phyloP scores from a whole-genome alignment of 2,797 vertebrate genomes.

The Leontocebus nigricollis region DNA sequence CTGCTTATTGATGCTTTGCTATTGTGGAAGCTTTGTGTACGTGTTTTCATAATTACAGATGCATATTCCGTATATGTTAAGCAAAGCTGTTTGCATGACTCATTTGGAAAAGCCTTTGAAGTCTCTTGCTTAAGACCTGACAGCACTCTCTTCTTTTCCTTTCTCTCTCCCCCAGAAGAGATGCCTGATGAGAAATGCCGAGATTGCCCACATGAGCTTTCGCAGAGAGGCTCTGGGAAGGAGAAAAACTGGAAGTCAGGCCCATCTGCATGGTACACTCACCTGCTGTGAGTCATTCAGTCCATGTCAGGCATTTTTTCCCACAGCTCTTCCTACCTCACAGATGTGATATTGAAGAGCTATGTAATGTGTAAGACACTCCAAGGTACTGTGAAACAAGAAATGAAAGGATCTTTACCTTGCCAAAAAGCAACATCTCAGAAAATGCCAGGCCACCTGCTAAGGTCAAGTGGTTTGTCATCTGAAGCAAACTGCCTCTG shows the following conservation, averaged over 20 bases:
- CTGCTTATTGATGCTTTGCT: conserved; percentile 24
- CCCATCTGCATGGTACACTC: background rate
- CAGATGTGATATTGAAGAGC: conserved; percentile 13
- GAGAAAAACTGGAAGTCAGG: background rate
- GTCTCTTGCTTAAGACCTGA: background rate
- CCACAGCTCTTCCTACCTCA: background rate
- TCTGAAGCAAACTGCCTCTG: background rate
- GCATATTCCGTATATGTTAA: background rate
- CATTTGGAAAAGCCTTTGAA: background rate
- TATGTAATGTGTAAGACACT: background rate
- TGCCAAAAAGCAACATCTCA: background rate
- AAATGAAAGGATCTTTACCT: background rate
- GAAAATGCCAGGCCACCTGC: background rate
- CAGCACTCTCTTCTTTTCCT: background rate
- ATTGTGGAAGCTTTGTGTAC: background rate
- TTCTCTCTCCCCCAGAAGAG: background rate
- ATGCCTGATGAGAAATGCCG: background rate
- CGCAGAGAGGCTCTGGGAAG: background rate
- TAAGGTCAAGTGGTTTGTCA: background rate
- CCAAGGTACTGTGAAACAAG: background rate
- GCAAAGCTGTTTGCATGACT: background rate
- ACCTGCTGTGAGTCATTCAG: background rate
- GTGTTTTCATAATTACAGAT: conserved; percentile 39
- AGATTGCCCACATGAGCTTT: background rate
- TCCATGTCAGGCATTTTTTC: background rate